Percentiles rank a stretch among this genome's conserved stretches.
Evolutionary conservation across 2,888 invertebrate species (phyloP).

Genomic region (Stenolophus ochropezus): DNA sequence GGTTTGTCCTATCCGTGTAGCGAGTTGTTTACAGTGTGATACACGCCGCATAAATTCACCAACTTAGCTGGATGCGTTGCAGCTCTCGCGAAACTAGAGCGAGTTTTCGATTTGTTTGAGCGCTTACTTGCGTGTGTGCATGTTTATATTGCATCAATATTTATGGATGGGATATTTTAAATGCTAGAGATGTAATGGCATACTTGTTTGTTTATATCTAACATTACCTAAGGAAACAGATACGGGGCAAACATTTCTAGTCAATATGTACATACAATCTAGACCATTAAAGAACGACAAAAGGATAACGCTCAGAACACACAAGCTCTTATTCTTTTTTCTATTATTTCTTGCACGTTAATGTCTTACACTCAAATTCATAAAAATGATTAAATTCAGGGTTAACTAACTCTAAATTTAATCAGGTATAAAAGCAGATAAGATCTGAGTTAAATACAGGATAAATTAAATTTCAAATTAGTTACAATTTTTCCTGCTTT

Average conservation of each 20-base stretch:
- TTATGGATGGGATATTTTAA: slow-evolving; percentile 24
- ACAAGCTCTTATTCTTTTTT: no score
- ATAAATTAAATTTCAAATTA: no score
- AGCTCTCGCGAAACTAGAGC: background rate
- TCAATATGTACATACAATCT: background rate
- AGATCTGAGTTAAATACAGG: no score
- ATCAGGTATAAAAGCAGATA: no score
- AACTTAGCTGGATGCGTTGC: slow-evolving; percentile 43
- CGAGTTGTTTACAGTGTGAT: slow-evolving; percentile 53
- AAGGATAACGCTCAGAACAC: no score
- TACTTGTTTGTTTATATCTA: background rate
- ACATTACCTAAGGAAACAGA: background rate
- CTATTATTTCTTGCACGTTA: no score
- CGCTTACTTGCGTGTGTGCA: slow-evolving; percentile 28
- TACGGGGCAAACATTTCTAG: background rate
- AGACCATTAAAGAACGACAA: background rate
- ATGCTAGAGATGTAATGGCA: slow-evolving; percentile 4
- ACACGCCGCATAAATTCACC: slow-evolving; percentile 56
- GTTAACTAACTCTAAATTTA: no score
- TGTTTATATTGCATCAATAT: slow-evolving; percentile 41
- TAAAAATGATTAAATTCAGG: no score
- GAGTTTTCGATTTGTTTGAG: slow-evolving; percentile 22
- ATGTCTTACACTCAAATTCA: no score
- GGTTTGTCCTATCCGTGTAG: slow-evolving; percentile 48
- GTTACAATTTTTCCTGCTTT: no score